These are phyloP conservation scores for Blomia tropicalis DNA, from an alignment of 2,888 invertebrate genomes.

Conservation along the genomic window DNA sequence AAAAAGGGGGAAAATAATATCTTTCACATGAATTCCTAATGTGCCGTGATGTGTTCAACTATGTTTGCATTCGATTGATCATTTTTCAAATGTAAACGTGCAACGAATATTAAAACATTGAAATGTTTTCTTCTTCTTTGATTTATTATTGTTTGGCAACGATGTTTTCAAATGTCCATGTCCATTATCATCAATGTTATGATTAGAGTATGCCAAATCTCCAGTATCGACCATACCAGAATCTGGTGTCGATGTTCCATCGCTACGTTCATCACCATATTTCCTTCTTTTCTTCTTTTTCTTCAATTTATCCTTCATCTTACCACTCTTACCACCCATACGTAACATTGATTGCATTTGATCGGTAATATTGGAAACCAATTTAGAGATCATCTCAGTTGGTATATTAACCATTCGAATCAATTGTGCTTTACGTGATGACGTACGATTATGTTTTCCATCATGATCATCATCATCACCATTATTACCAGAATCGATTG, in stretches of 20 bases:
- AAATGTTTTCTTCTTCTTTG: slow-evolving; percentile 1
- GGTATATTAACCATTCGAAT: background rate
- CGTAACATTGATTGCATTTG: background rate
- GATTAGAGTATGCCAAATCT: too few species aligned
- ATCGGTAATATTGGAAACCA: background rate
- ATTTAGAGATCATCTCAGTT: background rate
- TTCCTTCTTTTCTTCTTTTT: background rate
- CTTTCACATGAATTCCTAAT: too few species aligned
- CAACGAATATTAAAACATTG: background rate
- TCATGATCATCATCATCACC: background rate
- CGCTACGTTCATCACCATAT: background rate
- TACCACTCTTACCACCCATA: background rate
- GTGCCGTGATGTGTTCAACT: too few species aligned
- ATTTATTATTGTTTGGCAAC: background rate
- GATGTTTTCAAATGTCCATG: too few species aligned
- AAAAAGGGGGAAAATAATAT: background rate
- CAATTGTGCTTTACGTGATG: background rate
- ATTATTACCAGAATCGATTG: background rate
- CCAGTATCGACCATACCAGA: too few species aligned
- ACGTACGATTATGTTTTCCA: background rate
- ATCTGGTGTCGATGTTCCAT: background rate
- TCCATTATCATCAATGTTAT: too few species aligned
- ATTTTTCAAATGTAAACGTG: slow-evolving; percentile 6
- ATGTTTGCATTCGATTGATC: too few species aligned
- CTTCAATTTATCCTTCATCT: background rate